Conservation (phyloP, 2,888 invertebrate genomes). For the Pandemis cinnamomeana region DNA sequence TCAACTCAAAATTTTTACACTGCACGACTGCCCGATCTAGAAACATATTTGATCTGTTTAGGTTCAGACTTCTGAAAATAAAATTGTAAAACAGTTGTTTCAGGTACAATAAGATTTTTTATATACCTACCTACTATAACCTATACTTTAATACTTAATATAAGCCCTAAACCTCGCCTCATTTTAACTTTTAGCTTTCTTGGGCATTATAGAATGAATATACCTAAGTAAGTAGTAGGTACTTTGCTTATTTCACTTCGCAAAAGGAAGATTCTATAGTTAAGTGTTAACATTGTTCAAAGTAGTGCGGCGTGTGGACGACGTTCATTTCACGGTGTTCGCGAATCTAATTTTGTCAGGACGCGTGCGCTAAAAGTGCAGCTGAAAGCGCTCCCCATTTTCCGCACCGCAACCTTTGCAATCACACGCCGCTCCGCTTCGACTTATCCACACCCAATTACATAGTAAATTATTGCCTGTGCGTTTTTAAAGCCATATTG, state of each 20-base stretch:
- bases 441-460: constrained; percentile 35
- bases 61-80: background rate
- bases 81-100: too few species aligned
- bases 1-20: background rate
- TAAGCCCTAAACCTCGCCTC: too few species aligned
- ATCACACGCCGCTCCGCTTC: constrained; percentile 49
- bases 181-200: too few species aligned
- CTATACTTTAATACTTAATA: too few species aligned
- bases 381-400: constrained; percentile 49
- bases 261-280: background rate
- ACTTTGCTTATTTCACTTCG: background rate
- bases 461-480: constrained; percentile 22
- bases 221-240: too few species aligned
- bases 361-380: constrained; percentile 53
- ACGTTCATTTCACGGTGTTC: constrained; percentile 44
- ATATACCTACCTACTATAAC: too few species aligned
- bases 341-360: constrained; percentile 42
- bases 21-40: background rate
- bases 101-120: too few species aligned
- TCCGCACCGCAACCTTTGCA: constrained; percentile 51
- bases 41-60: background rate
- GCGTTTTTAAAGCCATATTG: constrained; percentile 6
- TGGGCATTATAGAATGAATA: too few species aligned
- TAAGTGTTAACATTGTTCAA: background rate
- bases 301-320: constrained; percentile 18